Conservation (phyloP, 2,797 vertebrate species). For the Meriones psammophilus region DNA sequence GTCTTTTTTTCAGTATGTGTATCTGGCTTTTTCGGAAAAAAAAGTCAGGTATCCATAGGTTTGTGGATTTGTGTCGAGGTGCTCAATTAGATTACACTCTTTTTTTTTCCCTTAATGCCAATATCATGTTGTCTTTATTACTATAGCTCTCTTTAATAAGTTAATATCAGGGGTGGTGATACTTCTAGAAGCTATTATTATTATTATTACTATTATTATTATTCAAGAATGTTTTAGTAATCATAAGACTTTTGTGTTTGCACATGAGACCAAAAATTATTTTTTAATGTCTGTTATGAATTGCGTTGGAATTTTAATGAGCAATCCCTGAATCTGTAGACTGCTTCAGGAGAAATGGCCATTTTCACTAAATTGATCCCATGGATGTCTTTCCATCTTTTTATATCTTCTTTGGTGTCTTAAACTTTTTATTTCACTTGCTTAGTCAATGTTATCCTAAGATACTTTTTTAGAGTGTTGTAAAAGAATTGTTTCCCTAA, state of each 20-base stretch:
- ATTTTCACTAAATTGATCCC: not conserved
- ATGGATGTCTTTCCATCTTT: not conserved
- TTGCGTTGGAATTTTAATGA: not conserved
- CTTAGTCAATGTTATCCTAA: not conserved
- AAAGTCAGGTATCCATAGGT: not conserved
- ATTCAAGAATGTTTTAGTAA: not conserved
- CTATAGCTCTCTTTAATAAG: not conserved
- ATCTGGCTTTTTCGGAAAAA: not conserved
- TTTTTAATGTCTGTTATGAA: not conserved
- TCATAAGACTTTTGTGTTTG: not conserved
- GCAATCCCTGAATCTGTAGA: not conserved
- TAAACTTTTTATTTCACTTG: not conserved
- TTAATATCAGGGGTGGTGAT: not conserved
- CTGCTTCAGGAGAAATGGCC: not conserved
- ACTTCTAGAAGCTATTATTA: not conserved
- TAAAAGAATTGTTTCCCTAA: not conserved
- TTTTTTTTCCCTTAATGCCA: not conserved
- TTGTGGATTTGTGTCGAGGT: not conserved
- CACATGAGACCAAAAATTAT: not conserved
- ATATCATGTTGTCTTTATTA: not conserved
- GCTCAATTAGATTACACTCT: not conserved
- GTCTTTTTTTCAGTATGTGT: not conserved
- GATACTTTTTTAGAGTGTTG: not conserved
- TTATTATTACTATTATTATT: too few species aligned
- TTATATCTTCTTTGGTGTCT: not conserved